Evolutionary conservation across 2,888 invertebrate species (phyloP).

Genomic region (Thecocarcelia acutangulata): DNA sequence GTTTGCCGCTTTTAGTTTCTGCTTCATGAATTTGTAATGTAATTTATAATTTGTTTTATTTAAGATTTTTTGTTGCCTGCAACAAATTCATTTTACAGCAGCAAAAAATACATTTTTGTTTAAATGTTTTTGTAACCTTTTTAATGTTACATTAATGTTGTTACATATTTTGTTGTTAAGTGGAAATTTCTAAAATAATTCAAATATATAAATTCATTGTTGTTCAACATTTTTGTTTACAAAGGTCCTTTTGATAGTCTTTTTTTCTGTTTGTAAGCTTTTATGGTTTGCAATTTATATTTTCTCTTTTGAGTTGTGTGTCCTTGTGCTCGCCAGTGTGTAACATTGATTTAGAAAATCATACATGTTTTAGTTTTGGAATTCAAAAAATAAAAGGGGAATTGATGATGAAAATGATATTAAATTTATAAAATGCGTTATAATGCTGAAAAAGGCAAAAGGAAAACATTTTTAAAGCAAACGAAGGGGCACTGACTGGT

Average conservation of each 20-base stretch:
- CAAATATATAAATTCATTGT: conserved; percentile 39
- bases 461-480: too few relatives aligned
- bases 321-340: conserved; percentile 29
- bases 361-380: not conserved
- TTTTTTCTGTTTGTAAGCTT: conserved; percentile 26
- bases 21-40: conserved; percentile 48
- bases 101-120: not conserved
- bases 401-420: not conserved
- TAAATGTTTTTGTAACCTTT: conserved; percentile 38
- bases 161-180: conserved; percentile 13
- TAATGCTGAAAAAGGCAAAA: not conserved
- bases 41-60: conserved; percentile 40
- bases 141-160: conserved; percentile 32
- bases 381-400: not conserved
- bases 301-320: not conserved
- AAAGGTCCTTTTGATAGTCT: conserved; percentile 46
- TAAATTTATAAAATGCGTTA: not conserved
- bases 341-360: conserved; percentile 23
- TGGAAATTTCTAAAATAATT: conserved; percentile 34
- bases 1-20: conserved; percentile 5
- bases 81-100: conserved; percentile 8
- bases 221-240: conserved; percentile 45
- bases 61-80: not conserved
- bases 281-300: conserved; percentile 30
- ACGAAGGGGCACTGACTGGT: too few relatives aligned